Percentiles rank a stretch among this genome's conserved stretches.
phyloP scores from a whole-genome alignment of 2,888 invertebrate genomes.

The Nymphalis urticae region DNA sequence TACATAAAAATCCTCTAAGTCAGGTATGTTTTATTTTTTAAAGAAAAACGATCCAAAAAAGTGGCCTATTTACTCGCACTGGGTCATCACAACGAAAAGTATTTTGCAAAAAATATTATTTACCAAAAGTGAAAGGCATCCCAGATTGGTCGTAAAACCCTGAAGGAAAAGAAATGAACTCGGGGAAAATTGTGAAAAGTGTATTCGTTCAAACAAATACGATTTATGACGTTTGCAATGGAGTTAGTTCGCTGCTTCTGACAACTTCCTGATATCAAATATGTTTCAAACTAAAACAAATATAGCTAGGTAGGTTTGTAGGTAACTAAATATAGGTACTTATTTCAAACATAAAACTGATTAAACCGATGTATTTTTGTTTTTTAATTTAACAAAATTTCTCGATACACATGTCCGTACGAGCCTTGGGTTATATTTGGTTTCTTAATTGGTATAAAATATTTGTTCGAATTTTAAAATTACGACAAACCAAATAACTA shows the following conservation, averaged over 20 bases:
- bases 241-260: background rate
- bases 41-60: background rate
- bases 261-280: background rate
- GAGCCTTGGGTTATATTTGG: too few relatives aligned
- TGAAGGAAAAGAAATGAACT: background rate
- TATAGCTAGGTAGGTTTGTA: too few relatives aligned
- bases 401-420: background rate
- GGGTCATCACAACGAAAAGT: background rate
- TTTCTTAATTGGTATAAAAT: too few relatives aligned
- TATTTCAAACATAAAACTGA: too few relatives aligned
- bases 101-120: slow-evolving; percentile 12
- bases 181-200: background rate
- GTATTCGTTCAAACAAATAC: slow-evolving; percentile 5
- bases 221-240: background rate
- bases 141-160: slow-evolving; percentile 7
- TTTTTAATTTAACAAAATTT: too few relatives aligned
- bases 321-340: too few relatives aligned
- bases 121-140: slow-evolving; percentile 13
- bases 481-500: too few relatives aligned
- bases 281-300: background rate
- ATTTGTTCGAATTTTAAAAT: too few relatives aligned
- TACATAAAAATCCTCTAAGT: too few relatives aligned
- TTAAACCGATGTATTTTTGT: too few relatives aligned
- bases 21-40: too few relatives aligned
- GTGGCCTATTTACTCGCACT: too few relatives aligned